Evolutionary conservation across 2,888 invertebrate genomes (phyloP).

Genomic region (Petrolisthes cinctipes): DNA sequence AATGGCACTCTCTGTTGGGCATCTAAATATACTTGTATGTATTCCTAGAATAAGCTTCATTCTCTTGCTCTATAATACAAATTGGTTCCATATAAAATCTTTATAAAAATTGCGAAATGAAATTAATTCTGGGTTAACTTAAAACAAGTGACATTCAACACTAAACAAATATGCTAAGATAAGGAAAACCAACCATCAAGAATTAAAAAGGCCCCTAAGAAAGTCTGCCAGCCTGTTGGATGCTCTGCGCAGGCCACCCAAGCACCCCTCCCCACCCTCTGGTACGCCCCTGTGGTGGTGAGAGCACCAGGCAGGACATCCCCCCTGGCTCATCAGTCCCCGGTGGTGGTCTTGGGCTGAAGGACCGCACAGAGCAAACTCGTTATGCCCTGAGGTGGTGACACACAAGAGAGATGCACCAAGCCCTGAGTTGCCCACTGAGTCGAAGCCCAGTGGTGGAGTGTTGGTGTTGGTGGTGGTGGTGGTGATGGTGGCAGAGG

Average conservation of each 20-base stretch:
- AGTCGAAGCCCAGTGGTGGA: slow-evolving; percentile 59
- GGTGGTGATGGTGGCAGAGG: slow-evolving; percentile 57
- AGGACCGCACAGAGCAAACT: slow-evolving; percentile 56
- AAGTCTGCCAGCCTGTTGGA: slow-evolving; percentile 61
- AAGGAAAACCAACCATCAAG: slow-evolving; percentile 62
- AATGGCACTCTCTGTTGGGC: slow-evolving; percentile 48
- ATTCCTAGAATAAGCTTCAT: slow-evolving; percentile 14
- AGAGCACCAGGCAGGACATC: slow-evolving; percentile 58
- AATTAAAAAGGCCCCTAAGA: slow-evolving; percentile 62
- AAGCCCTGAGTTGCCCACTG: slow-evolving; percentile 59
- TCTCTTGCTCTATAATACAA: slow-evolving; percentile 31
- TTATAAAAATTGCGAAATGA: slow-evolving; percentile 37
- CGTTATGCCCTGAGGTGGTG: slow-evolving; percentile 62
- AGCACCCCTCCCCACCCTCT: slow-evolving; percentile 52
- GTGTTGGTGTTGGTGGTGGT: slow-evolving; percentile 61
- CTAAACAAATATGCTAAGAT: slow-evolving; percentile 58
- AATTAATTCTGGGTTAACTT: slow-evolving; percentile 35
- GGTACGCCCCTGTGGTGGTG: slow-evolving; percentile 41
- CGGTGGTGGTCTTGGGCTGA: slow-evolving; percentile 50
- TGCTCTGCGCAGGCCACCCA: slow-evolving; percentile 55
- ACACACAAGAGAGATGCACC: slow-evolving; percentile 62
- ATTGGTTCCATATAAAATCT: slow-evolving; percentile 40
- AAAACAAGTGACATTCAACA: slow-evolving; percentile 51
- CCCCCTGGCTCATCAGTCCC: slow-evolving; percentile 53
- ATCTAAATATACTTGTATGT: slow-evolving; percentile 26